Conservation (phyloP, 2,888 invertebrate species). For the Andrena trimmerana region DNA sequence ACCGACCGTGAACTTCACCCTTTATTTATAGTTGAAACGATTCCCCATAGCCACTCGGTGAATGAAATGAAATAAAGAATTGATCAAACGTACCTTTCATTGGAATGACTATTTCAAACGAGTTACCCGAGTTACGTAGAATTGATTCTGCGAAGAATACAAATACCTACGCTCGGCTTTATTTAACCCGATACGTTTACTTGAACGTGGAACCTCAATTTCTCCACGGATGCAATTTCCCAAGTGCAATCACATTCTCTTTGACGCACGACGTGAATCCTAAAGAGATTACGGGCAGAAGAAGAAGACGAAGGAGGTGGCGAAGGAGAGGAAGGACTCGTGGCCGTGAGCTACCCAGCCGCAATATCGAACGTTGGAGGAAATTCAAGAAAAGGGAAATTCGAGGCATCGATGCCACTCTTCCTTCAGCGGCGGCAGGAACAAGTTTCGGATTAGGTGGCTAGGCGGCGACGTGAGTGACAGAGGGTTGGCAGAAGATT, state of each 20-base stretch:
- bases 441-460: conserved; percentile 64
- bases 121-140: neutral
- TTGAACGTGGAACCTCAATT: conserved; percentile 12
- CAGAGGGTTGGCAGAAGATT: conserved; percentile 72
- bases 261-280: conserved; percentile 36
- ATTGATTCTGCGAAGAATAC: neutral
- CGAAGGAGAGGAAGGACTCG: neutral
- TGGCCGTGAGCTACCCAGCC: neutral
- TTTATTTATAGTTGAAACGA: neutral
- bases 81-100: neutral
- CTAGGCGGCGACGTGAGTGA: conserved; percentile 65
- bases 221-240: conserved; percentile 27
- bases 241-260: conserved; percentile 34
- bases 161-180: neutral
- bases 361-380: conserved; percentile 37
- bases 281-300: conserved; percentile 36
- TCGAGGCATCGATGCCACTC: conserved; percentile 17
- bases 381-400: conserved; percentile 40
- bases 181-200: neutral
- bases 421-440: neutral
- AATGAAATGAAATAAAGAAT: neutral
- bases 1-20: neutral
- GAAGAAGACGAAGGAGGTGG: neutral
- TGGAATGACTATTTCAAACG: neutral
- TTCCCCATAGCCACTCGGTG: neutral